phyloP scores from a whole-genome alignment of 2,797 vertebrate genomes.

The Toxotes lorentzi region DNA sequence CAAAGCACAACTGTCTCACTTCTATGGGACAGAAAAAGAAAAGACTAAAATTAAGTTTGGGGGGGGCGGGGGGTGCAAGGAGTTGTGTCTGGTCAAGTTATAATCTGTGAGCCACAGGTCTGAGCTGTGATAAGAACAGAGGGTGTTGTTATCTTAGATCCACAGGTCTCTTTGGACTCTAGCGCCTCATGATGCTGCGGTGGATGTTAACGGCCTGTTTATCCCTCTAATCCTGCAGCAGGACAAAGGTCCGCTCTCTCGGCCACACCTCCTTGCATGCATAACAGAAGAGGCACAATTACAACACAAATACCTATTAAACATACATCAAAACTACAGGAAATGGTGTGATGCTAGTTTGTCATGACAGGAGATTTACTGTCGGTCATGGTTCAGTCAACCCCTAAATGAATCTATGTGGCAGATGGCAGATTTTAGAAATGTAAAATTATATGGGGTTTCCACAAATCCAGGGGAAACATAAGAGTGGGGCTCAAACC shows the following conservation, averaged over 20 bases:
- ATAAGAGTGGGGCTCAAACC: conserved; percentile 56
- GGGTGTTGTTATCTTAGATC: conserved; percentile 36
- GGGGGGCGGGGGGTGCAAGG: not conserved
- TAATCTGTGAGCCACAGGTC: conserved; percentile 1
- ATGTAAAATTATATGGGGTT: conserved; percentile 44
- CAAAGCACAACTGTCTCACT: not conserved
- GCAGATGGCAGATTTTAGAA: conserved; percentile 41
- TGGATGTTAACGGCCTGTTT: not conserved
- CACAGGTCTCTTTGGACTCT: conserved; percentile 27
- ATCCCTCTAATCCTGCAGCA: conserved; percentile 1
- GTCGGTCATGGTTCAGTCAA: conserved; percentile 21
- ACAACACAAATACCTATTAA: not conserved
- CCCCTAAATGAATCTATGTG: conserved; percentile 18
- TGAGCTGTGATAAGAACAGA: conserved; percentile 19
- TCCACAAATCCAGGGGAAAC: conserved; percentile 61
- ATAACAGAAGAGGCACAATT: not conserved
- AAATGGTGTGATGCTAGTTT: not conserved
- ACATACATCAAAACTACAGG: not conserved
- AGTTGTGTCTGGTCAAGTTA: not conserved
- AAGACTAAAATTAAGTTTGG: not conserved
- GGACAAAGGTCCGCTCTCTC: conserved; percentile 36
- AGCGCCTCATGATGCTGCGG: conserved; percentile 10
- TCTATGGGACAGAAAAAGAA: too few relatives aligned
- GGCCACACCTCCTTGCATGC: conserved; percentile 1
- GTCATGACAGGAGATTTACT: conserved; percentile 20